Conservation (phyloP, 2,888 invertebrate species). For the Parnassius apollo region DNA sequence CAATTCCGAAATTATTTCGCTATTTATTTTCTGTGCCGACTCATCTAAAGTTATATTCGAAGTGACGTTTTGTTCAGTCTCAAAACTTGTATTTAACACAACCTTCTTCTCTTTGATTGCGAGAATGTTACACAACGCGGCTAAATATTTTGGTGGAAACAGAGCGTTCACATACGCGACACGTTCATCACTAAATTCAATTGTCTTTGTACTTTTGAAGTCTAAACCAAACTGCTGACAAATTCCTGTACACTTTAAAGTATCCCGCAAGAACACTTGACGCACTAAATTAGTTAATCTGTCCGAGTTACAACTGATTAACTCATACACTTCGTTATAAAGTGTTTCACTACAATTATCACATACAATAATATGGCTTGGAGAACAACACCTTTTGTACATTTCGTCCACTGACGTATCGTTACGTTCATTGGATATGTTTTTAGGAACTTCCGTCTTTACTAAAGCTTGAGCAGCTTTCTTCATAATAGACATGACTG, state of each 20-base stretch:
- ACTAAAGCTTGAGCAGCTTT: conserved; percentile 93
- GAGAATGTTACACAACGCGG: conserved; percentile 89
- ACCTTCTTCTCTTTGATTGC: conserved; percentile 85
- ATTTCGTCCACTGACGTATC: conserved; percentile 65
- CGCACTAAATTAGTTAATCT: conserved; percentile 82
- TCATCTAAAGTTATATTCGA: conserved; percentile 70
- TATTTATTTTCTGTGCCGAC: conserved; percentile 50
- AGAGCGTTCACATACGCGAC: conserved; percentile 83
- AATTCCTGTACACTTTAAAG: conserved; percentile 82
- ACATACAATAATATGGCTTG: conserved; percentile 87
- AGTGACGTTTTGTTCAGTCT: conserved; percentile 73
- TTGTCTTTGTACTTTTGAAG: conserved; percentile 80
- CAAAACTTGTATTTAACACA: conserved; percentile 83
- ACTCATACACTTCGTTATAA: conserved; percentile 86
- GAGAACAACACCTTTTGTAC: conserved; percentile 84
- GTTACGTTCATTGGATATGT: conserved; percentile 76
- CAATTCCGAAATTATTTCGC: conserved; percentile 61
- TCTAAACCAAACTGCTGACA: conserved; percentile 83
- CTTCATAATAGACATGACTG: conserved; percentile 94
- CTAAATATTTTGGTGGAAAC: conserved; percentile 85
- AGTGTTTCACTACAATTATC: conserved; percentile 86
- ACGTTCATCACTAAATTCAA: conserved; percentile 71
- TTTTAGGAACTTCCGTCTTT: conserved; percentile 84
- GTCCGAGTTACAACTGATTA: conserved; percentile 86
- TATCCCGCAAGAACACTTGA: conserved; percentile 81